These are phyloP conservation scores for Nymphalis c-album DNA, from an alignment of 2,888 invertebrate species.

Conservation along the genomic window DNA sequence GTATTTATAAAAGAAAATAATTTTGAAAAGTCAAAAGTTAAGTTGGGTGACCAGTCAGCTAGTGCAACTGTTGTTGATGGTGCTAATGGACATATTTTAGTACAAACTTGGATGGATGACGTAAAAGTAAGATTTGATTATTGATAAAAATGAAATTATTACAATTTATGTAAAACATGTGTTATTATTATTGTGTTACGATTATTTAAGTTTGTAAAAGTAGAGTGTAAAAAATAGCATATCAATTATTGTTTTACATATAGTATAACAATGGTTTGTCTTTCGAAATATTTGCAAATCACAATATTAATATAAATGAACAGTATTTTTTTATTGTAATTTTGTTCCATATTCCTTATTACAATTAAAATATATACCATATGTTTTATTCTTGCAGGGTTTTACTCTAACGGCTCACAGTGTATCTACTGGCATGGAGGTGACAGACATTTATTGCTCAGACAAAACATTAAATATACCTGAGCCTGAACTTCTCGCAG, in stretches of 20 bases:
- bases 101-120: constrained; percentile 66
- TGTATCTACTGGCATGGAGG: constrained; percentile 51
- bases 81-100: constrained; percentile 54
- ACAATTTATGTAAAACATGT: no score
- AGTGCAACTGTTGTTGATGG: constrained; percentile 63
- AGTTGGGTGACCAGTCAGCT: constrained; percentile 52
- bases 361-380: neutral
- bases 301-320: no score
- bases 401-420: constrained; percentile 66
- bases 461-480: constrained; percentile 60
- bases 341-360: neutral
- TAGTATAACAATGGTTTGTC: no score
- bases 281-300: no score
- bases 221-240: no score
- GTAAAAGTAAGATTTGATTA: constrained; percentile 49
- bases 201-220: no score
- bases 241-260: no score
- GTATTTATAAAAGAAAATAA: constrained; percentile 62
- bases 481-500: constrained; percentile 73
- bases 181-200: no score
- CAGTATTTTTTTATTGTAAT: neutral
- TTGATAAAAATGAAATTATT: no score
- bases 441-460: constrained; percentile 66
- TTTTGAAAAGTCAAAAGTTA: constrained; percentile 54
- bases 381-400: constrained; percentile 55